Conservation (phyloP, 2,888 invertebrate genomes). For the Pyrocoelia pectoralis region DNA sequence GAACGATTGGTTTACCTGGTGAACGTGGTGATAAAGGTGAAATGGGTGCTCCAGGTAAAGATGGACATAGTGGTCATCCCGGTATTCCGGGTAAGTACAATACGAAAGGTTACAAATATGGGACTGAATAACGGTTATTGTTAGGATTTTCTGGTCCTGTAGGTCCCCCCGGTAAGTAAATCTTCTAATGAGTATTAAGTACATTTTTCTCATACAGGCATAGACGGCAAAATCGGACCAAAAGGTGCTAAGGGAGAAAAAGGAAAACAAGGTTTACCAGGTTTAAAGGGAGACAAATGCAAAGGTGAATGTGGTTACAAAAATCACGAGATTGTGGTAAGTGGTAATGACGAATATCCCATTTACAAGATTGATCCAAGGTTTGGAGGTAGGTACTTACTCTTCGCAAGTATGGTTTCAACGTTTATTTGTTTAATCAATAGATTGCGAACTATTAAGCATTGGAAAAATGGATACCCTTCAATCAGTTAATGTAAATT, state of each 20-base stretch:
- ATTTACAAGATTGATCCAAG: neutral
- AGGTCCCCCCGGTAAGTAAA: neutral
- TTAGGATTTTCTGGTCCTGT: neutral
- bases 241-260: neutral
- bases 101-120: too few relatives aligned
- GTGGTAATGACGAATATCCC: neutral
- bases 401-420: too few relatives aligned
- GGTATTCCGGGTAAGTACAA: neutral
- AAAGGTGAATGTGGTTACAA: too few relatives aligned
- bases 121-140: neutral
- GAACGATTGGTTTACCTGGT: neutral
- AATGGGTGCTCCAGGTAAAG: neutral
- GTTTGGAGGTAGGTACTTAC: too few relatives aligned
- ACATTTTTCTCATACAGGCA: neutral
- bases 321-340: too few relatives aligned
- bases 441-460: neutral
- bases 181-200: neutral
- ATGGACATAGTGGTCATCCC: neutral
- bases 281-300: neutral
- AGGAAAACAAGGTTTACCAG: neutral
- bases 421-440: too few relatives aligned
- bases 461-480: slow-evolving; percentile 94
- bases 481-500: slow-evolving; percentile 76
- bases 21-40: neutral
- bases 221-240: neutral